These are phyloP conservation scores for Oxygymnocypris stewartii DNA, from an alignment of 2,113 vertebrate species.

Conservation along the genomic window DNA sequence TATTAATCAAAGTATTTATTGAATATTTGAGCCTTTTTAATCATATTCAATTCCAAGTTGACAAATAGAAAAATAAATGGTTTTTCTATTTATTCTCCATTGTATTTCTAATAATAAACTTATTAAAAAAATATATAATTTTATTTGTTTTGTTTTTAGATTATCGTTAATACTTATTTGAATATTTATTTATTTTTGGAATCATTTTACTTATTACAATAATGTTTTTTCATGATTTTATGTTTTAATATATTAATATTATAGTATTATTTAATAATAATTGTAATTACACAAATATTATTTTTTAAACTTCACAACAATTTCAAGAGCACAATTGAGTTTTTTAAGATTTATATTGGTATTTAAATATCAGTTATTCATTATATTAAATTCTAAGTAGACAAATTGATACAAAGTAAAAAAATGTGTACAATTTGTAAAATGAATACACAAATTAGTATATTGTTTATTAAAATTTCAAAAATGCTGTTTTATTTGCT, in stretches of 20 bases:
- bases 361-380: too few relatives aligned
- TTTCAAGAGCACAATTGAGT: neutral
- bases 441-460: too few relatives aligned
- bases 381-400: too few relatives aligned
- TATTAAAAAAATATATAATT: neutral
- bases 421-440: too few relatives aligned
- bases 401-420: too few relatives aligned
- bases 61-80: neutral
- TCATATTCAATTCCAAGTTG: neutral
- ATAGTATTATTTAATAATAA: neutral
- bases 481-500: neutral
- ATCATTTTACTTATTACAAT: too few relatives aligned
- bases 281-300: neutral
- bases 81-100: neutral
- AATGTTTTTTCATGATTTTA: too few relatives aligned
- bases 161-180: neutral
- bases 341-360: too few relatives aligned
- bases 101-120: too few relatives aligned
- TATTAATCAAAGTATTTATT: neutral
- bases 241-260: neutral
- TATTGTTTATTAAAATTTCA: neutral
- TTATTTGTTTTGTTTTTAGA: neutral
- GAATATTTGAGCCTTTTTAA: neutral
- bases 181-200: neutral
- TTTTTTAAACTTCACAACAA: neutral